Evolutionary conservation across 1,140 invertebrate genomes (phyloP).

Genomic region (Zaprionus gabonicus): DNA sequence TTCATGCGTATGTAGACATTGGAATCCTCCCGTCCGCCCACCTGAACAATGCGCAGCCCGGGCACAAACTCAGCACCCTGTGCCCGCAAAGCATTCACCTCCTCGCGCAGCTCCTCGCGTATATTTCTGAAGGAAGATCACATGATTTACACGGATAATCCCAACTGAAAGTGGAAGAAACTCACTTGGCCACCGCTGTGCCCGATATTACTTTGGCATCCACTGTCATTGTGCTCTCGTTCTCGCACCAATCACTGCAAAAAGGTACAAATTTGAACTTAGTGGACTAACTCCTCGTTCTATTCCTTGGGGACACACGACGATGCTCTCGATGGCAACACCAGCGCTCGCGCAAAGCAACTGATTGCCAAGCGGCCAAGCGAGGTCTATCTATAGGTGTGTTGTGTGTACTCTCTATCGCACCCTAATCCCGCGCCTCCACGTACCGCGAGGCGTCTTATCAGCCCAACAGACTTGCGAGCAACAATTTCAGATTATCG

Average conservation of each 20-base stretch:
- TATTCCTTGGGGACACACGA: slow-evolving; percentile 13
- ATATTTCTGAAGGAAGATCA: slow-evolving; percentile 88
- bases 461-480: slow-evolving; percentile 29
- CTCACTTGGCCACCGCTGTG: slow-evolving; percentile 86
- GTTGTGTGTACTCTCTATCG: slow-evolving; percentile 31
- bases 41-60: slow-evolving; percentile 93
- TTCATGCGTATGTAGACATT: slow-evolving; percentile 99
- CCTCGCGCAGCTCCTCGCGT: slow-evolving; percentile 88
- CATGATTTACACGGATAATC: neutral
- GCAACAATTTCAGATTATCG: slow-evolving; percentile 51
- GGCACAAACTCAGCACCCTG: slow-evolving; percentile 89
- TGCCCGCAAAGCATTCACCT: slow-evolving; percentile 88
- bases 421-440: slow-evolving; percentile 29
- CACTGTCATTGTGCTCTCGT: slow-evolving; percentile 51
- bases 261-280: slow-evolving; percentile 42
- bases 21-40: slow-evolving; percentile 98
- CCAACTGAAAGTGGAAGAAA: neutral
- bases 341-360: slow-evolving; percentile 68
- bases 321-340: slow-evolving; percentile 38
- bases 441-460: slow-evolving; percentile 40
- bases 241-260: slow-evolving; percentile 49
- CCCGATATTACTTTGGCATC: slow-evolving; percentile 87
- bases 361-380: slow-evolving; percentile 39
- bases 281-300: neutral
- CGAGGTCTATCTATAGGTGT: slow-evolving; percentile 61